These are phyloP conservation scores for Tenodera sinensis DNA, from an alignment of 2,888 invertebrate genomes.

Conservation along the genomic window DNA sequence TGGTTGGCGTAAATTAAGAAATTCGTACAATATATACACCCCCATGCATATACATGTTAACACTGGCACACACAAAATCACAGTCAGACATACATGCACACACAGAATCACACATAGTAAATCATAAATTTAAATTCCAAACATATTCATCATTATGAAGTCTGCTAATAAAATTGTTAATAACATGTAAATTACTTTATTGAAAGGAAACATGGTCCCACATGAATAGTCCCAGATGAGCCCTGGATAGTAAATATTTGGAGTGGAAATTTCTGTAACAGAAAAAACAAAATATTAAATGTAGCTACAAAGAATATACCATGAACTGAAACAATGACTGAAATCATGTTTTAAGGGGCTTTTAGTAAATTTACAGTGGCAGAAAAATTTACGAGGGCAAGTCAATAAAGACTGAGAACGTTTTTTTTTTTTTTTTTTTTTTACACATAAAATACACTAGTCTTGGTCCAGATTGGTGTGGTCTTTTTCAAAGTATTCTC, in stretches of 20 bases:
- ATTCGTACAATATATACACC: no score
- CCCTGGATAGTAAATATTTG: constrained; percentile 70
- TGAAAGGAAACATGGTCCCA: background rate
- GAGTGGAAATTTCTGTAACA: constrained; percentile 62
- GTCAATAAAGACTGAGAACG: no score
- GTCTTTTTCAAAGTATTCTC: no score
- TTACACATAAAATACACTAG: no score
- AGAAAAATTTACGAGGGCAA: no score
- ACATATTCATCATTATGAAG: background rate
- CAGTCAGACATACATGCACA: no score
- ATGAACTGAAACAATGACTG: background rate
- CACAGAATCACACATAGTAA: background rate
- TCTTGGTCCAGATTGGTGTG: no score
- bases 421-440: no score
- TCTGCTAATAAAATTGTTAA: background rate
- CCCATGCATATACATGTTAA: no score
- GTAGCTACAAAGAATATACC: background rate
- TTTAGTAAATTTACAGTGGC: background rate
- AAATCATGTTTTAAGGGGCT: background rate
- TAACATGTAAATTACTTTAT: background rate
- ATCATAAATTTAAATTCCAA: background rate
- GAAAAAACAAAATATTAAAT: background rate
- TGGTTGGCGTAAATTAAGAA: no score
- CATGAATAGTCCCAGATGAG: constrained; percentile 41
- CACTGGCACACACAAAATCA: no score